Conservation (phyloP, 2,113 vertebrate species). For the Tragelaphus imberbis region DNA sequence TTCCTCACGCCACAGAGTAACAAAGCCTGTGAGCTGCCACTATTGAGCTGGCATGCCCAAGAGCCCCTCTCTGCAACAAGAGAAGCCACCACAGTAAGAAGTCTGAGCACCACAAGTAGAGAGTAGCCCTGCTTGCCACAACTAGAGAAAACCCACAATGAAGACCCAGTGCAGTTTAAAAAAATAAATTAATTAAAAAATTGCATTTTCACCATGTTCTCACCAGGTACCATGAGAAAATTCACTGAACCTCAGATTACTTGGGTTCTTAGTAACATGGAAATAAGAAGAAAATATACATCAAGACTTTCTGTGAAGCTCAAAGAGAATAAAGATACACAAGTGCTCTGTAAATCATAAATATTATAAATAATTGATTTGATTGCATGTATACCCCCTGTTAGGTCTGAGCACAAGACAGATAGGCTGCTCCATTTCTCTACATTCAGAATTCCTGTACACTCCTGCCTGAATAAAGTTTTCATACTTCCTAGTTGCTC, state of each 20-base stretch:
- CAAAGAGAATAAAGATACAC: not conserved
- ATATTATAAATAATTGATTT: not conserved
- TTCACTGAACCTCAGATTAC: not conserved
- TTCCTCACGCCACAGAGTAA: not conserved
- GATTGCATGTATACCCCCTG: not conserved
- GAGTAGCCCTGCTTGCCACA: not conserved
- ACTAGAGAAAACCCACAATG: not conserved
- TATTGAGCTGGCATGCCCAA: not conserved
- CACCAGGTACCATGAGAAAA: not conserved
- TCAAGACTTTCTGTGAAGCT: not conserved
- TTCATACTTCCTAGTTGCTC: constrained; percentile 68
- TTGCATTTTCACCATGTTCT: not conserved
- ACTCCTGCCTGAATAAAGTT: constrained; percentile 58
- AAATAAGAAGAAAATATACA: not conserved
- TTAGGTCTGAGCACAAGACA: not conserved
- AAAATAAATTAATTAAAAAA: not conserved
- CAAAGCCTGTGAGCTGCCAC: not conserved
- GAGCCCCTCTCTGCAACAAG: not conserved
- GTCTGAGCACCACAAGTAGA: not conserved
- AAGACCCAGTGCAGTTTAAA: not conserved
- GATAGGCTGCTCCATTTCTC: not conserved
- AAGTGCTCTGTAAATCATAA: not conserved
- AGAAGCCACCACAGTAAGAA: not conserved
- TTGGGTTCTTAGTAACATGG: not conserved
- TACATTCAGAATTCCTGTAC: not conserved